phyloP scores from a whole-genome alignment of 2,113 vertebrate genomes.

The Athene cunicularia region DNA sequence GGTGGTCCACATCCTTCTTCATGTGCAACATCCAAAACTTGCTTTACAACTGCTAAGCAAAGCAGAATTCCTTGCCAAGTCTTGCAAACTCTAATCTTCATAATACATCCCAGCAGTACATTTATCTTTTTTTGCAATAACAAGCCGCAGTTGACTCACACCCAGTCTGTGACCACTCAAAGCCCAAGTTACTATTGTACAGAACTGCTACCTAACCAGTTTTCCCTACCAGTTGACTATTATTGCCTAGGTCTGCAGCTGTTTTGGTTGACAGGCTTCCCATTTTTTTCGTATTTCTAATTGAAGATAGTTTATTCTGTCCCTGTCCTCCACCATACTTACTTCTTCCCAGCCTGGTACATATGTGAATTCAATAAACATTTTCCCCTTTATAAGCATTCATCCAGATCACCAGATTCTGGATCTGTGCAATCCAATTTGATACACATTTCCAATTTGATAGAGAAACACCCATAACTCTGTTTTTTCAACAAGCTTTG shows the following conservation, averaged over 20 bases:
- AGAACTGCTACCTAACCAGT: constrained; percentile 8
- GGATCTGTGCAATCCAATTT: background rate
- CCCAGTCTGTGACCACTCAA: background rate
- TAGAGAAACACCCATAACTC: background rate
- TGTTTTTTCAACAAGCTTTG: background rate
- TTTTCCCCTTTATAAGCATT: background rate
- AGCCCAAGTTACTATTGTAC: background rate
- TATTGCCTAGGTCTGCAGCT: background rate
- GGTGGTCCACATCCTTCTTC: background rate
- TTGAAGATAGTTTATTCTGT: background rate
- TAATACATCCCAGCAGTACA: background rate
- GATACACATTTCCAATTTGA: background rate
- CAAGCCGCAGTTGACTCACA: background rate
- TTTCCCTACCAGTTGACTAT: background rate
- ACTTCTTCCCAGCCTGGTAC: background rate
- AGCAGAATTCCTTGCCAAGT: constrained; percentile 15
- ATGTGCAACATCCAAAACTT: background rate
- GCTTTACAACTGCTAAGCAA: background rate
- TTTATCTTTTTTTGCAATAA: background rate
- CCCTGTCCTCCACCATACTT: background rate
- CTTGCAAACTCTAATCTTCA: constrained; percentile 1
- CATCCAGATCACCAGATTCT: background rate
- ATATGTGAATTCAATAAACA: background rate
- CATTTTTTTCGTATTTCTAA: background rate
- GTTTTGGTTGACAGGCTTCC: background rate